Percentiles rank a stretch among this genome's conserved stretches.
Evolutionary conservation across 1,140 invertebrate species (phyloP).

Genomic region (Drosophila ananassae): DNA sequence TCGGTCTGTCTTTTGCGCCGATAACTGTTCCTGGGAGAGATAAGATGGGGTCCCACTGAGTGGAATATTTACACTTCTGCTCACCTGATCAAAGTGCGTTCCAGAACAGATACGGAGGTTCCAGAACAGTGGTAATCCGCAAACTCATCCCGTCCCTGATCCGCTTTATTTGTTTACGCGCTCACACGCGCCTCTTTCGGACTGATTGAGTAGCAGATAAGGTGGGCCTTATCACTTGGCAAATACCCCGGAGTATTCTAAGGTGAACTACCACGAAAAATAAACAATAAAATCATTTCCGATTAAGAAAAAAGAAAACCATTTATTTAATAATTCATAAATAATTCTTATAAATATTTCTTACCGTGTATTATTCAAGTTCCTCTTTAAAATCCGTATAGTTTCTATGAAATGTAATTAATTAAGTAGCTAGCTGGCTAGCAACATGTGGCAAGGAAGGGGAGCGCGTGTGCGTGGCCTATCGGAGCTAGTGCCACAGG

Average conservation of each 20-base stretch:
- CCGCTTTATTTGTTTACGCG: conserved; percentile 39
- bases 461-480: conserved; percentile 36
- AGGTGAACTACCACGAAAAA: conserved; percentile 24
- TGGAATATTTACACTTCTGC: conserved; percentile 14
- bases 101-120: not conserved
- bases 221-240: conserved; percentile 19
- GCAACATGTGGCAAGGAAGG: conserved; percentile 33
- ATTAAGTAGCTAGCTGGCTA: conserved; percentile 43
- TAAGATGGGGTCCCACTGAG: conserved; percentile 37
- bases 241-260: conserved; percentile 33
- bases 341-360: not conserved
- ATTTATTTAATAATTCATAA: not conserved
- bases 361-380: conserved; percentile 2
- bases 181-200: conserved; percentile 33
- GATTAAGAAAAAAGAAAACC: not conserved
- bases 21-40: conserved; percentile 11
- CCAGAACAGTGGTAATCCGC: conserved; percentile 26
- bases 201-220: conserved; percentile 40
- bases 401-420: conserved; percentile 60
- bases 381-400: too few species aligned
- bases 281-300: not conserved
- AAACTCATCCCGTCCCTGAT: conserved; percentile 27
- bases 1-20: not conserved
- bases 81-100: conserved; percentile 30
- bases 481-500: conserved; percentile 30